These are phyloP conservation scores for Caenorhabditis sinica DNA, from an alignment of 2,888 invertebrate species.

Conservation along the genomic window DNA sequence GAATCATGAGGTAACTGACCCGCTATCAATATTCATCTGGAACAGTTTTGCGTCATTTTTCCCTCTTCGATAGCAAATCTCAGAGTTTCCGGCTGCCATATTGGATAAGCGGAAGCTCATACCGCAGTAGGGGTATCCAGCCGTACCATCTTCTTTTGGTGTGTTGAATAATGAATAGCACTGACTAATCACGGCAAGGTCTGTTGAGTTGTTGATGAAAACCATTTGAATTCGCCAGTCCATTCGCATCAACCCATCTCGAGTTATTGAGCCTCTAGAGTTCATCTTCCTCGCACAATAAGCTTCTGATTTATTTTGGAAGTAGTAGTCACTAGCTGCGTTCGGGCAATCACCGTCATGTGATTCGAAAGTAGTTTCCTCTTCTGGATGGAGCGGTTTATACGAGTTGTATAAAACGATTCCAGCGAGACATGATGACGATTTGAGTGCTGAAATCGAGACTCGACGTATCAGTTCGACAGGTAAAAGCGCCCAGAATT, in stretches of 20 bases:
- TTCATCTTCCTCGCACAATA: constrained; percentile 47
- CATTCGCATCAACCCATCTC: constrained; percentile 83
- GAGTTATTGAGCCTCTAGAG: constrained; percentile 33
- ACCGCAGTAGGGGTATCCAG: constrained; percentile 69
- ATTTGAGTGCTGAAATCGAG: constrained; percentile 33
- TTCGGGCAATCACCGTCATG: constrained; percentile 81
- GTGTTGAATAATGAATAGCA: constrained; percentile 67
- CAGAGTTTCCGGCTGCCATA: constrained; percentile 69
- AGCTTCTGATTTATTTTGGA: not conserved
- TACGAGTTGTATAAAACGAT: constrained; percentile 45
- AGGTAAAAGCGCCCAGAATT: constrained; percentile 65
- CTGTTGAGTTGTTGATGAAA: constrained; percentile 63
- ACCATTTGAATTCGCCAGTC: constrained; percentile 79
- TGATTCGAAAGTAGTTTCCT: constrained; percentile 58
- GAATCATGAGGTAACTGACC: no score
- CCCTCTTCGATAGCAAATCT: constrained; percentile 69
- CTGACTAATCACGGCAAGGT: constrained; percentile 58
- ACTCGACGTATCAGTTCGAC: constrained; percentile 50
- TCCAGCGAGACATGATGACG: constrained; percentile 56
- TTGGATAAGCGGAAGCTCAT: constrained; percentile 64
- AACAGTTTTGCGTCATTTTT: constrained; percentile 54
- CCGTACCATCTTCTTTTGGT: constrained; percentile 29
- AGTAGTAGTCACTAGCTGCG: constrained; percentile 41
- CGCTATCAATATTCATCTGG: constrained; percentile 66
- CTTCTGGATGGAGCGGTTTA: constrained; percentile 10